A percentile compares a stretch with the other conserved stretches of the same genome.
These are phyloP conservation scores for Hyposoter didymator DNA, from an alignment of 2,888 invertebrate genomes.

Conservation along the genomic window DNA sequence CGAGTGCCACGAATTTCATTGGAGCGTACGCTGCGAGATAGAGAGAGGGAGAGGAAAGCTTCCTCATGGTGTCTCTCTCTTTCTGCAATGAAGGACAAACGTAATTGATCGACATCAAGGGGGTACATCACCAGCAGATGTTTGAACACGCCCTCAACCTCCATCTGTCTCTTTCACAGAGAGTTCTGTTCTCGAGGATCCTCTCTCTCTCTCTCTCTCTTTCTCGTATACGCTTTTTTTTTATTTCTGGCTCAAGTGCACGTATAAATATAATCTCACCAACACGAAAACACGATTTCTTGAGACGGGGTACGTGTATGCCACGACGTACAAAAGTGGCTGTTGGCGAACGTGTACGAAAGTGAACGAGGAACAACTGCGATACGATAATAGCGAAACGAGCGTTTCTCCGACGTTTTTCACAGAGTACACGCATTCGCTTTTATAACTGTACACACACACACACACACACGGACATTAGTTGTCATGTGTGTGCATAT, in stretches of 20 bases:
- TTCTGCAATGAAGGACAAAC: constrained; percentile 52
- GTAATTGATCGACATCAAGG: constrained; percentile 79
- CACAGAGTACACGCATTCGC: constrained; percentile 1
- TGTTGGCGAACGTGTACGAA: constrained; percentile 68
- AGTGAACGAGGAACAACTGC: constrained; percentile 43
- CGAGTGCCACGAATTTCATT: constrained; percentile 26
- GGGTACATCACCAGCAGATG: constrained; percentile 79
- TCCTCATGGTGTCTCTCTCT: not conserved
- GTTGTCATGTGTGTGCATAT: constrained; percentile 18
- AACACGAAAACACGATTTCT: constrained; percentile 18
- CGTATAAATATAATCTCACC: constrained; percentile 15
- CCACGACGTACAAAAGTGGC: constrained; percentile 41
- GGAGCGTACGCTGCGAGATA: not conserved
- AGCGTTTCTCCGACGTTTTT: constrained; percentile 42
- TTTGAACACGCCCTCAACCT: constrained; percentile 78
- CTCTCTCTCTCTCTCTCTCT: constrained; percentile 3
- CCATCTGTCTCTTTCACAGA: constrained; percentile 79
- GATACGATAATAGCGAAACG: constrained; percentile 65
- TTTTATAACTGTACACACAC: not conserved
- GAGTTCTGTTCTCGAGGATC: constrained; percentile 40
- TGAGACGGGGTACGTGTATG: not conserved
- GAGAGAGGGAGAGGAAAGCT: constrained; percentile 19
- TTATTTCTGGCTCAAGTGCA: constrained; percentile 1
- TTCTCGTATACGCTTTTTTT: not conserved
- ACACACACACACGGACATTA: not conserved